A percentile compares a stretch with the other conserved stretches of the same genome.
Evolutionary conservation across 2,888 invertebrate genomes (phyloP).

Genomic region (Desoria tigrina): DNA sequence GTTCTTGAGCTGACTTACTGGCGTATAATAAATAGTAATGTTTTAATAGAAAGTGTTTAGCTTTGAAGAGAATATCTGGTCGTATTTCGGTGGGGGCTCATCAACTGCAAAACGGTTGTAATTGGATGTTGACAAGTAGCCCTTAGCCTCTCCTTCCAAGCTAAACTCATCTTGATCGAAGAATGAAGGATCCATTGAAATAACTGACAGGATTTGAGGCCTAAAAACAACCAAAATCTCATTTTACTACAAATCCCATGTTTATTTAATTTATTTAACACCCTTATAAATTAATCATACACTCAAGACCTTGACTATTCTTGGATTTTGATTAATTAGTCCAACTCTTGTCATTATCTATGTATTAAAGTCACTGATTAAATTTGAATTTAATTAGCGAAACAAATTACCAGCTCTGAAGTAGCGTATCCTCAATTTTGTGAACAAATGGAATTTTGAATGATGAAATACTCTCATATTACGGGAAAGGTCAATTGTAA

Average conservation of each 20-base stretch:
- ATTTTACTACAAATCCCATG: constrained; percentile 7
- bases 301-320: not conserved
- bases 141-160: constrained; percentile 22
- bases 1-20: too few relatives aligned
- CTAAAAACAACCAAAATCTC: constrained; percentile 28
- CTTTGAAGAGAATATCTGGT: constrained; percentile 40
- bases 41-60: constrained; percentile 34
- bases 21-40: too few relatives aligned
- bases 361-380: too few relatives aligned
- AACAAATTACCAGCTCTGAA: too few relatives aligned
- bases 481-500: too few relatives aligned
- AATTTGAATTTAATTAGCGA: too few relatives aligned
- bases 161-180: too few relatives aligned
- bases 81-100: constrained; percentile 41
- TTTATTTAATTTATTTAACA: constrained; percentile 4
- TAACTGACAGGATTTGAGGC: constrained; percentile 42
- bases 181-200: constrained; percentile 37
- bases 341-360: too few relatives aligned
- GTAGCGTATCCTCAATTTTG: too few relatives aligned
- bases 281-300: constrained; percentile 11
- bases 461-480: too few relatives aligned
- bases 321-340: not conserved
- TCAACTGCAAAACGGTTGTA: constrained; percentile 33
- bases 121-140: constrained; percentile 31
- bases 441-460: too few relatives aligned